Evolutionary conservation across 2,888 invertebrate species (phyloP).

Genomic region (Arctia plantaginis): DNA sequence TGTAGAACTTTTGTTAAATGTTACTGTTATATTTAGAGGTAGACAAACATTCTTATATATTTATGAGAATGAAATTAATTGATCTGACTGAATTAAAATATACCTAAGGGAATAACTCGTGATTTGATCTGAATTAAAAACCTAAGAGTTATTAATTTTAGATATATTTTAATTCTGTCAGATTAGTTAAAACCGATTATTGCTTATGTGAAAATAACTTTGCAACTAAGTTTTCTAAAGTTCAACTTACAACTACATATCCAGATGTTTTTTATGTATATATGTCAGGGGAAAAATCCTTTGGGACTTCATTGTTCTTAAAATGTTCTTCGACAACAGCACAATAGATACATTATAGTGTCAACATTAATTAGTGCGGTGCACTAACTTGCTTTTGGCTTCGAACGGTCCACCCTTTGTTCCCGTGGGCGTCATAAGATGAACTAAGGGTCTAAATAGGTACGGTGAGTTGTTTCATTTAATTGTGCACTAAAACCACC

Average conservation of each 20-base stretch:
- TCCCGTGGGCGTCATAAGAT: conserved; percentile 31
- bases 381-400: conserved; percentile 13
- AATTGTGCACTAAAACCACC: conserved; percentile 7
- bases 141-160: too few relatives aligned
- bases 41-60: not conserved
- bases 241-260: not conserved
- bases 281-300: conserved; percentile 10
- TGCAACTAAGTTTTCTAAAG: not conserved
- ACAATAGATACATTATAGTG: conserved; percentile 17
- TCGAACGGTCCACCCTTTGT: conserved; percentile 13
- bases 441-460: conserved; percentile 30
- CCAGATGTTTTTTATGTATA: conserved; percentile 15
- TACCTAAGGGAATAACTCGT: too few relatives aligned
- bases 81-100: not conserved
- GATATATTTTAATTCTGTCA: not conserved
- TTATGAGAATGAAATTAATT: not conserved
- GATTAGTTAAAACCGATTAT: not conserved
- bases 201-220: too few relatives aligned
- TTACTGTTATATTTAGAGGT: too few relatives aligned
- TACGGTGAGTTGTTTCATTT: not conserved
- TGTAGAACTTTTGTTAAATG: not conserved
- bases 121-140: too few relatives aligned
- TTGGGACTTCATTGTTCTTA: conserved; percentile 16
- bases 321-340: conserved; percentile 17
- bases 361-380: conserved; percentile 26